Percentiles rank a stretch among this genome's conserved stretches.
These are phyloP conservation scores for Trachymyrmex septentrionalis DNA, from an alignment of 1,140 invertebrate genomes.

Conservation along the genomic window DNA sequence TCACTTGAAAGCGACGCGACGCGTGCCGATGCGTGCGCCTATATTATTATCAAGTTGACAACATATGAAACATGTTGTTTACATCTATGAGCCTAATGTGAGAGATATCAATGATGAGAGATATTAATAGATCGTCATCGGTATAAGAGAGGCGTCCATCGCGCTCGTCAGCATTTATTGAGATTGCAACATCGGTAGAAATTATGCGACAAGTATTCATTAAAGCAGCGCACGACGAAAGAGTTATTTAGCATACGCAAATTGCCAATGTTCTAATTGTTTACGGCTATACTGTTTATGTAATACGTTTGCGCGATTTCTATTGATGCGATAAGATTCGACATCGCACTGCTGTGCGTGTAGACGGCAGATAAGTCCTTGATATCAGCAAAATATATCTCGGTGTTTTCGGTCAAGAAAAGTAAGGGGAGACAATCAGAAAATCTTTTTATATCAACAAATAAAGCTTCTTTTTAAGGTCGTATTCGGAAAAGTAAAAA, in stretches of 20 bases:
- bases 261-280: slow-evolving; percentile 19
- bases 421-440: neutral
- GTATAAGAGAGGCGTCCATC: slow-evolving; percentile 21
- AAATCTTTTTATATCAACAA: neutral
- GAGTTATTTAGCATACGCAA: slow-evolving; percentile 23
- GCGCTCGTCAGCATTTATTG: slow-evolving; percentile 39
- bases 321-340: neutral
- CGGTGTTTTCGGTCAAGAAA: neutral
- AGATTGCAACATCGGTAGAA: slow-evolving; percentile 57
- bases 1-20: neutral
- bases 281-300: slow-evolving; percentile 11
- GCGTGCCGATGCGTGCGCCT: slow-evolving; percentile 35
- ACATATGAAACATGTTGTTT: slow-evolving; percentile 63
- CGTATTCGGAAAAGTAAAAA: neutral
- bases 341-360: neutral
- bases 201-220: slow-evolving; percentile 63
- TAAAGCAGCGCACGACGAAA: slow-evolving; percentile 39
- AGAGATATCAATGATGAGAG: slow-evolving; percentile 42
- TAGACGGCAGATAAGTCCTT: neutral
- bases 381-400: neutral
- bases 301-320: neutral
- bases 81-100: slow-evolving; percentile 49
- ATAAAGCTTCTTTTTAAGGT: neutral
- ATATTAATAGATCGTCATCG: slow-evolving; percentile 65
- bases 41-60: slow-evolving; percentile 70